Evolutionary conservation across 1,140 invertebrate genomes (phyloP).

Genomic region (Heliconius himera): DNA sequence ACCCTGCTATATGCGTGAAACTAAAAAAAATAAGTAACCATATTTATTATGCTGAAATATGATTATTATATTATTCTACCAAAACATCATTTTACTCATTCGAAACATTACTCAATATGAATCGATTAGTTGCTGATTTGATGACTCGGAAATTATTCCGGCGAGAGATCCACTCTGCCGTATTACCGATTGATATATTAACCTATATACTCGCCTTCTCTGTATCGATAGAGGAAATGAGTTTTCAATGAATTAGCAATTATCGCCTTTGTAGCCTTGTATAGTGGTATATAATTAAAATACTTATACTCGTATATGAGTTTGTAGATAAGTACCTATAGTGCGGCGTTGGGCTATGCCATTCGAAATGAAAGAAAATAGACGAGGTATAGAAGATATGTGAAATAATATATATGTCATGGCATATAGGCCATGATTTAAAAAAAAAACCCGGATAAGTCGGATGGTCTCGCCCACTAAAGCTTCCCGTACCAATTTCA

Average conservation of each 20-base stretch:
- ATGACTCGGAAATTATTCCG: neutral
- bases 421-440: too few relatives aligned
- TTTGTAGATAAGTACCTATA: neutral
- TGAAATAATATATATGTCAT: too few relatives aligned
- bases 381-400: neutral
- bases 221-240: neutral
- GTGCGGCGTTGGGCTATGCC: neutral
- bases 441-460: too few relatives aligned
- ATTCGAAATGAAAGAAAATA: neutral
- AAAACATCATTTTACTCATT: too few relatives aligned
- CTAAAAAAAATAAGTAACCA: neutral
- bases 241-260: neutral
- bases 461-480: too few relatives aligned
- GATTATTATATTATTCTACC: too few relatives aligned
- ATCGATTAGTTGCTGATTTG: neutral
- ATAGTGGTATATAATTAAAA: neutral
- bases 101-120: too few relatives aligned
- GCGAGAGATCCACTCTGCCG: neutral
- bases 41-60: too few relatives aligned
- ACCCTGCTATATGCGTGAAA: neutral
- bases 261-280: neutral
- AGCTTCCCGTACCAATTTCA: too few relatives aligned
- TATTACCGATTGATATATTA: neutral
- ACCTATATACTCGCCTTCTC: neutral
- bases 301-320: neutral